Evolutionary conservation across 2,113 vertebrate species (phyloP).

Genomic region (Copsychus sechellarum): DNA sequence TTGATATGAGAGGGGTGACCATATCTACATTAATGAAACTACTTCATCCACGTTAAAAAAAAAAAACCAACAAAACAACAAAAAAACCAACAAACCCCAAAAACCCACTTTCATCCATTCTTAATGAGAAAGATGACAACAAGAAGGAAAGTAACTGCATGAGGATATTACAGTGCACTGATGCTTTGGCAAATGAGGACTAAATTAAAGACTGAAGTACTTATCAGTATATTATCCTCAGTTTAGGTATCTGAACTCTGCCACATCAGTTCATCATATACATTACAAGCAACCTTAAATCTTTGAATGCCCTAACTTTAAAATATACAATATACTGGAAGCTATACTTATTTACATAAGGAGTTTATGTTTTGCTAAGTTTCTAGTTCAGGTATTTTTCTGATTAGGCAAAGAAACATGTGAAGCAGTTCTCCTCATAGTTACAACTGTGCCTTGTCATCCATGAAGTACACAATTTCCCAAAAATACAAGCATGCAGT

Average conservation of each 20-base stretch:
- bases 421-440: not conserved
- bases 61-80: too few species aligned
- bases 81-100: not conserved
- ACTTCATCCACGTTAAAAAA: not conserved
- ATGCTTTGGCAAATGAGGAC: not conserved
- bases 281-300: not conserved
- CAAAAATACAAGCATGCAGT: not conserved
- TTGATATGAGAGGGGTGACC: not conserved
- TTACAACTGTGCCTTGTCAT: not conserved
- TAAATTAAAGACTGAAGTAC: not conserved
- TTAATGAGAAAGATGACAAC: not conserved
- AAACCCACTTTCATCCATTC: not conserved
- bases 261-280: not conserved
- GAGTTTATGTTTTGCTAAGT: not conserved
- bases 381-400: not conserved
- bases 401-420: not conserved
- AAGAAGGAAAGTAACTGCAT: not conserved
- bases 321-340: not conserved
- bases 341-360: not conserved
- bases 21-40: not conserved
- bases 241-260: not conserved
- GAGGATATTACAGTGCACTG: accelerated
- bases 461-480: not conserved
- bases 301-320: not conserved
- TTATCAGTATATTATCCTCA: not conserved